A percentile compares a stretch with the other conserved stretches of the same genome.
Conservation (phyloP, 2,888 invertebrate species). For the Blera fallax region DNA sequence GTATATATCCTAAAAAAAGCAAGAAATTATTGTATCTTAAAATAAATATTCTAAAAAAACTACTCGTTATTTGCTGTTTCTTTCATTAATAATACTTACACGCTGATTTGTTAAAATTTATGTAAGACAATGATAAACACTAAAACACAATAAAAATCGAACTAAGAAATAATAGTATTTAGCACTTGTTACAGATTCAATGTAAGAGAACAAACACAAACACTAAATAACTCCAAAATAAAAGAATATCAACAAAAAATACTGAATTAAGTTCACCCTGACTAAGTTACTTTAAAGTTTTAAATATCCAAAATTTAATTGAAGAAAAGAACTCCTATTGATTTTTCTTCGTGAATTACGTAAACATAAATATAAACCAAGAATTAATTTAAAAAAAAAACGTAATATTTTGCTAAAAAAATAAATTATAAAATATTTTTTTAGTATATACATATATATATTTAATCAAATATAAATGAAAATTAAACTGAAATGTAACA, state of each 20-base stretch:
- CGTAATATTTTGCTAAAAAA: slow-evolving; percentile 12
- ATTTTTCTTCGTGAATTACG: slow-evolving; percentile 15
- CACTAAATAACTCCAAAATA: not conserved
- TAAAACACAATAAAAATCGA: not conserved
- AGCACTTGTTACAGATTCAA: slow-evolving; percentile 45
- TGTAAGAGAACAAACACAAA: slow-evolving; percentile 5
- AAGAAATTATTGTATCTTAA: slow-evolving; percentile 17
- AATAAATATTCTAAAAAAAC: slow-evolving; percentile 10
- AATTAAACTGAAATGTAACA: slow-evolving; percentile 9
- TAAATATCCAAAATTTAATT: not conserved
- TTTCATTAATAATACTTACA: slow-evolving; percentile 50
- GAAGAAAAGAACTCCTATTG: not conserved
- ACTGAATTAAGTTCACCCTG: not conserved
- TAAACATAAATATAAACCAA: not conserved
- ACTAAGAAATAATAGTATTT: not conserved
- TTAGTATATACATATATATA: slow-evolving; percentile 36
- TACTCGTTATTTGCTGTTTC: slow-evolving; percentile 39
- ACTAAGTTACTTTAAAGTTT: not conserved
- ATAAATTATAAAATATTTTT: slow-evolving; percentile 38
- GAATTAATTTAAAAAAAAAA: not conserved
- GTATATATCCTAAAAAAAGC: slow-evolving; percentile 19
- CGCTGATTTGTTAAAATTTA: slow-evolving; percentile 42
- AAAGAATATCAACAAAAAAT: not conserved
- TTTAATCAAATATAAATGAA: slow-evolving; percentile 15
- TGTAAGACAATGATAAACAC: slow-evolving; percentile 7